phyloP scores from a whole-genome alignment of 2,797 vertebrate species.

The Acomys russatus region DNA sequence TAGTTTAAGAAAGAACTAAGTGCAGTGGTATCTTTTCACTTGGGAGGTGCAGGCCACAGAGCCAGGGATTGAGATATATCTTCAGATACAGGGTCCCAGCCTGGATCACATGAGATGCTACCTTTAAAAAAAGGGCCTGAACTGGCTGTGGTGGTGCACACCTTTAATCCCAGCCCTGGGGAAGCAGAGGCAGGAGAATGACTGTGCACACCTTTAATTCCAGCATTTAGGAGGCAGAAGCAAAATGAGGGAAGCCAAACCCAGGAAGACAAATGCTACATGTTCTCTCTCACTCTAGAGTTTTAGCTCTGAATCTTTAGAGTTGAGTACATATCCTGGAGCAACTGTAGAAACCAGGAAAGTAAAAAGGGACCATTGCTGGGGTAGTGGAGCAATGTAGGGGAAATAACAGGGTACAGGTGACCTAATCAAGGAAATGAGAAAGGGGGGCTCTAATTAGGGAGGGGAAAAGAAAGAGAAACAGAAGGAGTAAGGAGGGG shows the following conservation, averaged over 20 bases:
- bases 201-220: too few species aligned
- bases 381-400: not conserved
- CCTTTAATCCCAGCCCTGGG: too few species aligned
- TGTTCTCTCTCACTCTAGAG: not conserved
- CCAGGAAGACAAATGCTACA: not conserved
- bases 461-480: not conserved
- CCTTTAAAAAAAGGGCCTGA: not conserved
- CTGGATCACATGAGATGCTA: not conserved
- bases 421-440: too few species aligned
- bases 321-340: not conserved
- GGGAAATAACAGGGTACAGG: not conserved
- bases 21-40: not conserved
- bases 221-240: too few species aligned
- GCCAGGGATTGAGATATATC: not conserved
- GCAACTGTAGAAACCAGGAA: not conserved
- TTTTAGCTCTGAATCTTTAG: not conserved
- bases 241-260: not conserved
- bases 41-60: not conserved
- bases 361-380: too few species aligned
- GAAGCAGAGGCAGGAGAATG: too few species aligned
- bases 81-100: not conserved
- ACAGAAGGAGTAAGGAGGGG: not conserved
- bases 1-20: not conserved
- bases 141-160: too few species aligned
- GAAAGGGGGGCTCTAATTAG: not conserved